Conservation (phyloP, 1,140 invertebrate genomes). For the Drosophila varians region DNA sequence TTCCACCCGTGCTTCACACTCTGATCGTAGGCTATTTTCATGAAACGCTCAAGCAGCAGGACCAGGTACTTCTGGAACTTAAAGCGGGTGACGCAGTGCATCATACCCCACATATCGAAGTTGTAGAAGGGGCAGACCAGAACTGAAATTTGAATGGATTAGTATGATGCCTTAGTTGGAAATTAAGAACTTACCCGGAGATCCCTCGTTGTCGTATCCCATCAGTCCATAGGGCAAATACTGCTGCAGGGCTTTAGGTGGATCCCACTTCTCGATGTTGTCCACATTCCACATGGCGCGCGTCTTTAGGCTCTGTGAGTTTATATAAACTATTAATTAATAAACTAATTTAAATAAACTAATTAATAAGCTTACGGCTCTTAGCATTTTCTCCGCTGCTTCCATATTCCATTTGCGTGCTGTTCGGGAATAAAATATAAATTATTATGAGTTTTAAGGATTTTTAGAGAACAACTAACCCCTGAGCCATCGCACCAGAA, state of each 20-base stretch:
- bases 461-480: conserved; percentile 85
- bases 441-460: not conserved
- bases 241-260: conserved; percentile 88
- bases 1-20: conserved; percentile 86
- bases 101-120: conserved; percentile 90
- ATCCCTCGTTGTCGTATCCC: conserved; percentile 94
- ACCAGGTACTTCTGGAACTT: conserved; percentile 90
- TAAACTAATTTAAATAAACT: not conserved
- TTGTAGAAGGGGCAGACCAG: conserved; percentile 89
- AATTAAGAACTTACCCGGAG: conserved; percentile 86
- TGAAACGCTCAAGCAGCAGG: conserved; percentile 86
- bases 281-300: conserved; percentile 89
- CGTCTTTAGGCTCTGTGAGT: conserved; percentile 82
- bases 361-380: conserved; percentile 84
- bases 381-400: conserved; percentile 93
- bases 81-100: conserved; percentile 89
- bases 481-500: conserved; percentile 91
- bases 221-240: conserved; percentile 90
- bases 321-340: accelerated
- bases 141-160: conserved; percentile 84
- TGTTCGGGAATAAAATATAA: conserved; percentile 65
- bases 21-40: conserved; percentile 86
- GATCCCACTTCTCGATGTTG: conserved; percentile 87
- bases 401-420: conserved; percentile 92
- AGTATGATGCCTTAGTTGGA: not conserved